Percentiles rank a stretch among this genome's conserved stretches.
phyloP scores from a whole-genome alignment of 2,113 vertebrate genomes.

The Hippocampus comes region DNA sequence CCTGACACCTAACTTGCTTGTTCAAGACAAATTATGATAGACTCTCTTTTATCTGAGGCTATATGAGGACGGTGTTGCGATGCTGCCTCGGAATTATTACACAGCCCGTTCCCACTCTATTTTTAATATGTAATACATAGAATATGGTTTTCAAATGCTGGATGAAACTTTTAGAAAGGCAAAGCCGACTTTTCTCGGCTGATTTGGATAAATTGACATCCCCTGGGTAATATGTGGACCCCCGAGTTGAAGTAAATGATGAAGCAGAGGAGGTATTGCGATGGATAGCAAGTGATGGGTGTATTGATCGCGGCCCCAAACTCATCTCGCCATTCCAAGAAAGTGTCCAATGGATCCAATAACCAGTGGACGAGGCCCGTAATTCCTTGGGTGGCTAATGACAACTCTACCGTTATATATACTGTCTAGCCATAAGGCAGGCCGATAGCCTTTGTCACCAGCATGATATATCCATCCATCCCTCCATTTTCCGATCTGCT shows the following conservation, averaged over 20 bases:
- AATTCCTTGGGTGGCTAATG: constrained; percentile 26
- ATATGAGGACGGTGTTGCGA: not conserved
- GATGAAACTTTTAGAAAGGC: not conserved
- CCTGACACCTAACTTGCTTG: not conserved
- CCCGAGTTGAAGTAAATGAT: constrained; percentile 30
- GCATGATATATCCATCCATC: not conserved
- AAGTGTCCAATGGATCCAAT: constrained; percentile 47
- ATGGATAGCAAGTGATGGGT: constrained; percentile 41
- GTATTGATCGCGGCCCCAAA: constrained; percentile 58
- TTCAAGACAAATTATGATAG: not conserved
- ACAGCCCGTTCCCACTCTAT: not conserved
- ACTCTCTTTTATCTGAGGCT: not conserved
- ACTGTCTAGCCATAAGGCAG: constrained; percentile 31
- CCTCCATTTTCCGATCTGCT: not conserved
- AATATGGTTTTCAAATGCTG: not conserved
- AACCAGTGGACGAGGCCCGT: constrained; percentile 16
- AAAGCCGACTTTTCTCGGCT: not conserved
- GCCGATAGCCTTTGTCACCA: constrained; percentile 18
- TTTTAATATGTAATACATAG: not conserved
- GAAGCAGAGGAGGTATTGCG: constrained; percentile 39
- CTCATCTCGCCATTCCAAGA: constrained; percentile 62
- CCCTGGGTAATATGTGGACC: constrained; percentile 9
- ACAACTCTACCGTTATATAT: constrained; percentile 40
- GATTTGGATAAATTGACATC: not conserved
- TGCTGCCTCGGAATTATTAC: not conserved